Conservation (phyloP, 2,113 vertebrate genomes). For the Neogobius melanostomus region DNA sequence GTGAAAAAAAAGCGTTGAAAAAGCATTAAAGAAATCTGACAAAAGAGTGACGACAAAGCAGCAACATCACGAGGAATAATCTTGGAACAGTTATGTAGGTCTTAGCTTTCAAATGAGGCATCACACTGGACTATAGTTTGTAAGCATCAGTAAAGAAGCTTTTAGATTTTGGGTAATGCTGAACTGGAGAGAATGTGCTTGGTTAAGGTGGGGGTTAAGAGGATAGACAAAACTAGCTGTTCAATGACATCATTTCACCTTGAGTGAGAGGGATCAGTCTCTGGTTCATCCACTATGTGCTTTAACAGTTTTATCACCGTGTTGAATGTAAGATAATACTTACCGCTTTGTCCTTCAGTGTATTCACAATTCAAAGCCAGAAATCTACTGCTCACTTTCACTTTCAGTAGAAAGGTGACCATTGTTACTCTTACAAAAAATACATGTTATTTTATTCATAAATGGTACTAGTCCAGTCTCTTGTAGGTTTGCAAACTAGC, state of each 20-base stretch:
- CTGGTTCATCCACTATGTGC: not conserved
- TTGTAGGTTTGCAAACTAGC: conserved; percentile 89
- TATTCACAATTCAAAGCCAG: not conserved
- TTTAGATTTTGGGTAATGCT: no score
- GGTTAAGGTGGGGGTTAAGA: not conserved
- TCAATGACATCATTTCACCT: not conserved
- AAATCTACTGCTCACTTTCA: not conserved
- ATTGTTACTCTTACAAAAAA: not conserved
- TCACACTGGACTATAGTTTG: no score
- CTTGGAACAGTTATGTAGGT: no score
- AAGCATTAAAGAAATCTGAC: no score
- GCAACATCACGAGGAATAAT: no score
- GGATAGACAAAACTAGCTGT: not conserved
- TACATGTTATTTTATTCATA: not conserved
- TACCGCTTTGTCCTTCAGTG: not conserved
- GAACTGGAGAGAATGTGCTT: not conserved
- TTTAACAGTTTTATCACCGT: not conserved
- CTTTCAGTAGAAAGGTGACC: not conserved
- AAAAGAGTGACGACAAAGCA: no score
- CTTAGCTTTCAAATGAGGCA: no score
- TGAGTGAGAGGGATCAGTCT: not conserved
- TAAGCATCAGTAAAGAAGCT: no score
- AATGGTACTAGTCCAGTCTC: conserved; percentile 58
- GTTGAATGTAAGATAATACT: not conserved
- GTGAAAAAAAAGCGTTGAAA: no score